Percentiles rank a stretch among this genome's conserved stretches.
Evolutionary conservation across 2,113 vertebrate species (phyloP).

Genomic region (Grantiella picta): DNA sequence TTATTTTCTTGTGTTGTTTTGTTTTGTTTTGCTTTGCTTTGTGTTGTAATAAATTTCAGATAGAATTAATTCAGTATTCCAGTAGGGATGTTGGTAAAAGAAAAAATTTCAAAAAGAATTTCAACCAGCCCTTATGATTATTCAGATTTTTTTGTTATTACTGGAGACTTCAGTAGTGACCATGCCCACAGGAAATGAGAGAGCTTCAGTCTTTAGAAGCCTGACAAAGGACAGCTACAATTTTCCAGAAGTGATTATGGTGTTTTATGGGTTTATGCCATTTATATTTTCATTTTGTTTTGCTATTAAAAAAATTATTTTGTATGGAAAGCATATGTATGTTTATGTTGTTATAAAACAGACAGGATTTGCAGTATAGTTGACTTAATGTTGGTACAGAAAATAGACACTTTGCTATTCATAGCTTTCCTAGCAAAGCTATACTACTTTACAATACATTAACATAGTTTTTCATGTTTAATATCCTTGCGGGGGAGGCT

Average conservation of each 20-base stretch:
- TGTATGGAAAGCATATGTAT: neutral
- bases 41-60: neutral
- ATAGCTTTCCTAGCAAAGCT: neutral
- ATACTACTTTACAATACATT: slow-evolving; percentile 21
- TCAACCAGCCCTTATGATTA: neutral
- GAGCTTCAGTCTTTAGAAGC: neutral
- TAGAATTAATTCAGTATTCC: neutral
- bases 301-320: neutral
- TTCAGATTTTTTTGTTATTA: neutral
- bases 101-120: neutral
- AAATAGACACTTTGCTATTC: neutral
- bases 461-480: slow-evolving; percentile 53
- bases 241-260: neutral
- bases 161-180: neutral
- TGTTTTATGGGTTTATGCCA: neutral
- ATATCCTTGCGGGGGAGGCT: slow-evolving; percentile 14
- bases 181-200: neutral
- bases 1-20: no score
- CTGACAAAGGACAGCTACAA: neutral
- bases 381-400: slow-evolving; percentile 6
- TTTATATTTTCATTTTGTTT: neutral
- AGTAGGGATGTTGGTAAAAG: neutral
- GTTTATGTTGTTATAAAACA: neutral
- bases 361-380: neutral
- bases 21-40: no score